Evolutionary conservation across 2,113 vertebrate genomes (phyloP).

Genomic region (Cepphus grylle): DNA sequence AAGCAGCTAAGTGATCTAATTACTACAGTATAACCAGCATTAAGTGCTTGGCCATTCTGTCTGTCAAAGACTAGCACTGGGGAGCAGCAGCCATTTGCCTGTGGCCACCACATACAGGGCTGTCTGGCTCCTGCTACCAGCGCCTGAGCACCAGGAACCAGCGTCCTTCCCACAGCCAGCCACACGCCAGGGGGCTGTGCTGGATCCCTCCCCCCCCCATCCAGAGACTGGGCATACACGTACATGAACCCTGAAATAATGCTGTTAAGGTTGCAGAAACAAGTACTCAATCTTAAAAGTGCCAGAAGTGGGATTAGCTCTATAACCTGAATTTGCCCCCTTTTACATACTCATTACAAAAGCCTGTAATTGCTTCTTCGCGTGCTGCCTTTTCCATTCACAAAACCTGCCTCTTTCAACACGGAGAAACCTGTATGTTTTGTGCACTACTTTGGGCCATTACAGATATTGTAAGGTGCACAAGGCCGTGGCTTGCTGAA

Average conservation of each 20-base stretch:
- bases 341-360: neutral
- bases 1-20: neutral
- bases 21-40: neutral
- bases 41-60: neutral
- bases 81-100: neutral
- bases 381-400: neutral
- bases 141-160: neutral
- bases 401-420: neutral
- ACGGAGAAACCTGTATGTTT: neutral
- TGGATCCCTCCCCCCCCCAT: too few species aligned
- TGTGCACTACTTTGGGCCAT: fast-evolving
- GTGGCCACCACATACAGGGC: neutral
- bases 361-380: neutral
- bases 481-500: neutral
- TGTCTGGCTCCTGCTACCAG: neutral
- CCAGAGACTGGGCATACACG: fast-evolving
- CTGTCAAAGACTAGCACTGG: neutral
- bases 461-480: neutral
- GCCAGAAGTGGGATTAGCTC: neutral
- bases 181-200: fast-evolving
- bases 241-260: neutral
- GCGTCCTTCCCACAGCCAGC: neutral
- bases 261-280: neutral
- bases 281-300: neutral
- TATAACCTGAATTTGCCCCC: neutral